Evolutionary conservation across 2,797 vertebrate genomes (phyloP).

Genomic region (Ibycter americanus): DNA sequence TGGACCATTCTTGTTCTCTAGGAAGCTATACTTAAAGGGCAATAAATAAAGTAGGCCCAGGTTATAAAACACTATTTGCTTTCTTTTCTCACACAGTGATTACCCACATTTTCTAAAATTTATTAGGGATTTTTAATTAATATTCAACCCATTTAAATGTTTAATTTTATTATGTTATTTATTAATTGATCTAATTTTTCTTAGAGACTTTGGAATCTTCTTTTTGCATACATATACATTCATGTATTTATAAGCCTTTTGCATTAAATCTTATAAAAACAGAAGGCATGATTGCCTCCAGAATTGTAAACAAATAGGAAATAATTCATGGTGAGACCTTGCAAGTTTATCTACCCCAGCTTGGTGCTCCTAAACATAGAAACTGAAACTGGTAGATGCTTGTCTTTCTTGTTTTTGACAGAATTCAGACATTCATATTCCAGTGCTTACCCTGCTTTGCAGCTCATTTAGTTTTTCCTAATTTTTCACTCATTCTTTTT

Average conservation of each 20-base stretch:
- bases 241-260: not conserved
- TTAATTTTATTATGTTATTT: not conserved
- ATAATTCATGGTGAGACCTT: not conserved
- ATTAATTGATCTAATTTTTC: constrained; percentile 13
- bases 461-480: not conserved
- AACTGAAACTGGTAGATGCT: not conserved
- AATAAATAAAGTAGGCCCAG: not conserved
- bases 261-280: not conserved
- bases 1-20: not conserved
- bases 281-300: not conserved
- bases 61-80: not conserved
- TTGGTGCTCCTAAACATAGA: not conserved
- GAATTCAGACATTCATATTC: not conserved
- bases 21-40: not conserved
- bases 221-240: not conserved
- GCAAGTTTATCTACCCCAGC: not conserved
- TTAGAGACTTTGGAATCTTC: not conserved
- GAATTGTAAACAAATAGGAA: not conserved
- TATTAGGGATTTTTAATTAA: not conserved
- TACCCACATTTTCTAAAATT: not conserved
- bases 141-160: not conserved
- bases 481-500: not conserved
- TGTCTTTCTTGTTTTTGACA: not conserved
- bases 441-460: not conserved
- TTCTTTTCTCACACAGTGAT: not conserved